Evolutionary conservation across 2,888 invertebrate species (phyloP), one percentile per base, ranked within the genome.

Genomic region (Drosophila hawaiiensis): DNA sequence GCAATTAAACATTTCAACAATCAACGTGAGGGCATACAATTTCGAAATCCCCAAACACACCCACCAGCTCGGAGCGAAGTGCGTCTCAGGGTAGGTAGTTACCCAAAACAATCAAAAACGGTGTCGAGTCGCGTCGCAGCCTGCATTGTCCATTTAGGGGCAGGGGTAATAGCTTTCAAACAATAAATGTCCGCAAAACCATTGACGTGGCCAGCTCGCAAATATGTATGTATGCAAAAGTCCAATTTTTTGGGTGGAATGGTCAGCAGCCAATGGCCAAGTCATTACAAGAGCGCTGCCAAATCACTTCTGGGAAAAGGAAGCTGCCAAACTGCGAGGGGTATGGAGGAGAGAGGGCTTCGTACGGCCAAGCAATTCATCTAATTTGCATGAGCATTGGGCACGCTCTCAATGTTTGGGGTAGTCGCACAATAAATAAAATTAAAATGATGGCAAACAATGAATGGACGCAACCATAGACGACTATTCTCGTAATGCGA

Each of bases 391-490:
- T 92, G 91, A 88, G 86, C 77, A 74, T 73, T 89, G 78, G 73
- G 75, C 69, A 76, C 68, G 61, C 61, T 64, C 54, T 53, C 61
- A 47, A 58, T 49, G 59, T 37, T 69, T 61, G 68, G 76, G 89
- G 87, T 91, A 91, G 90, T 84, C 92, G 90, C 91, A 93, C 92
- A 92, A 93, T 93, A 93, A 92, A 92, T 92, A 92, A 92, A 92
- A 92, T 92, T 92, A 93, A 93, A 92, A 92, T 92, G 93, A 92
- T 93, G 89, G 91, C 93, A 92, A 93, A 93, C 92, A 88, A 74
- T 74, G 72, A 80, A 68, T 76, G 89, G 29, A 33, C 56, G 72
- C 70, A 56, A 62, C 73, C 80, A 75, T 74, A 80, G 78, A 71
- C 69, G 82, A 80, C 89, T 78, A 82, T 89, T 81, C 82, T 79